Conservation (phyloP, 1,140 invertebrate genomes). For the Coptotermes formosanus region DNA sequence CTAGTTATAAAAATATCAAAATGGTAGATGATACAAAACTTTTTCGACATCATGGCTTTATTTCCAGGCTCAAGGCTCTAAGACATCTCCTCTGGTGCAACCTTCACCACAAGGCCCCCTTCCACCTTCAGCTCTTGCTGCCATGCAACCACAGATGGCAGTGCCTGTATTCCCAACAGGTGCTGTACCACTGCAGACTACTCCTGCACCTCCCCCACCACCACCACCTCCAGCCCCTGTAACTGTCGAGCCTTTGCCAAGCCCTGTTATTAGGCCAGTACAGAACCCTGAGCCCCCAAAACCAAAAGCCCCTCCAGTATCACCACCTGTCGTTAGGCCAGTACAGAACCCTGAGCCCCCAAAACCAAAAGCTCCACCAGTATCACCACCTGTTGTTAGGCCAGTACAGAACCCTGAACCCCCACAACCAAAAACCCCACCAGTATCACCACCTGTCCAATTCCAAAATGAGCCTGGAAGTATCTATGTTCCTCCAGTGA, state of each 20-base stretch:
- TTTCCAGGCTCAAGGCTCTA: background rate
- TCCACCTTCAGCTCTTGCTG: conserved; percentile 53
- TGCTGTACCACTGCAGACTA: conserved; percentile 39
- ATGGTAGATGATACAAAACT: no score
- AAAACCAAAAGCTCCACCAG: background rate
- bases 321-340: background rate
- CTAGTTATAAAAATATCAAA: no score
- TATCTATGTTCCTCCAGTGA: conserved; percentile 39
- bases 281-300: background rate
- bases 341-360: background rate
- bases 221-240: conserved; percentile 45
- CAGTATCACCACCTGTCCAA: conserved; percentile 7
- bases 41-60: background rate
- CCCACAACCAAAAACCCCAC: background rate
- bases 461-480: conserved; percentile 35
- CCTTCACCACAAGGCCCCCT: conserved; percentile 44
- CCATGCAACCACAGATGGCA: conserved; percentile 64
- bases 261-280: background rate
- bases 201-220: conserved; percentile 48
- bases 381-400: background rate
- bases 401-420: background rate
- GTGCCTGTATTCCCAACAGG: conserved; percentile 67
- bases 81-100: conserved; percentile 8
- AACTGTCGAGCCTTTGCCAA: background rate
- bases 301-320: background rate